Percentiles rank a stretch among this genome's conserved stretches.
Evolutionary conservation across 2,888 invertebrate genomes (phyloP).

Genomic region (Xestia ashworthii): DNA sequence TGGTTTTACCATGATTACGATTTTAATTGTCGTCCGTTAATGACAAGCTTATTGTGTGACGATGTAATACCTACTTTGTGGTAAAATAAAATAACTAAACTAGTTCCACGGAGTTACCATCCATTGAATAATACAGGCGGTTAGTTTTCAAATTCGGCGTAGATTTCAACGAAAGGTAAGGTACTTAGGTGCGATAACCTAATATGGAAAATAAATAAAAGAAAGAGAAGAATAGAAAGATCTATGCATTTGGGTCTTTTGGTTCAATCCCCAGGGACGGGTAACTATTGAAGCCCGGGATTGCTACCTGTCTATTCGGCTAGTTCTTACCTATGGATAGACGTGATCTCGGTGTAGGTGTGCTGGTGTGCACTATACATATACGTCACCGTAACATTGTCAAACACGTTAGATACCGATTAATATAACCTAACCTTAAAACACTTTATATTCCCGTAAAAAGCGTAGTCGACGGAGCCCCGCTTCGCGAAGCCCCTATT

Average conservation of each 20-base stretch:
- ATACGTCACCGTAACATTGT: no score
- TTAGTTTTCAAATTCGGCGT: not conserved
- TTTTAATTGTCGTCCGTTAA: constrained; percentile 43
- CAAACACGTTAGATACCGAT: no score
- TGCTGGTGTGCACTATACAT: no score
- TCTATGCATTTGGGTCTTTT: not conserved
- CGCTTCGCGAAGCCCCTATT: no score
- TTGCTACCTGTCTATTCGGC: no score
- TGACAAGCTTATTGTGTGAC: constrained; percentile 20
- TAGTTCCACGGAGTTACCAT: not conserved
- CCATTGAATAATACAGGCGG: not conserved
- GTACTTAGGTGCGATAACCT: not conserved
- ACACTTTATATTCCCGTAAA: no score
- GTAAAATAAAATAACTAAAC: not conserved
- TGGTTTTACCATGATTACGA: constrained; percentile 39
- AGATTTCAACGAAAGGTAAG: not conserved
- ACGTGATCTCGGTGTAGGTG: not conserved
- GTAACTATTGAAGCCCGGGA: no score
- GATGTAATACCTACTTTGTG: constrained; percentile 2
- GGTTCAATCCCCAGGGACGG: not conserved
- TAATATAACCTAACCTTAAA: no score
- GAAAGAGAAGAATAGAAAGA: no score
- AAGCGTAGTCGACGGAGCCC: no score
- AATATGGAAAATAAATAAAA: no score
- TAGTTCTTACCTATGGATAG: not conserved